These are phyloP conservation scores for Polyommatus iphigenia DNA, from an alignment of 2,888 invertebrate genomes.

Conservation along the genomic window DNA sequence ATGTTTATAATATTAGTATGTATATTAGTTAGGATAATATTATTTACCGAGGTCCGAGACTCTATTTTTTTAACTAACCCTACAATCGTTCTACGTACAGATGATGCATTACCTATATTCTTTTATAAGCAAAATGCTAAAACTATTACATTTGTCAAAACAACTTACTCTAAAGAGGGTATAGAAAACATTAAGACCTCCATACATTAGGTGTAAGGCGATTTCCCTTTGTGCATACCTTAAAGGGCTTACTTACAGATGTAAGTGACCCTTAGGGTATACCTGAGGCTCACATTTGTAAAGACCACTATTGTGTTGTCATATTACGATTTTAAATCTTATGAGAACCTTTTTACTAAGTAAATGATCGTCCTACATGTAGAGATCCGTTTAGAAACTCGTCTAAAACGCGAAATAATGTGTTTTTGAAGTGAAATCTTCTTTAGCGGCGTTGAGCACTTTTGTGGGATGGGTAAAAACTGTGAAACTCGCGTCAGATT, in stretches of 20 bases:
- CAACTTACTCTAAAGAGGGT: background rate
- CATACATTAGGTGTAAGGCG: conserved; percentile 23
- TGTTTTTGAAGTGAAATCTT: too few species aligned
- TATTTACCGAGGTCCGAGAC: too few species aligned
- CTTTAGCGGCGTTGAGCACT: too few species aligned
- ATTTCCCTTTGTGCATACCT: conserved; percentile 25
- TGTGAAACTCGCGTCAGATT: too few species aligned
- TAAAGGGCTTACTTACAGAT: background rate
- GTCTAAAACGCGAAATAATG: too few species aligned
- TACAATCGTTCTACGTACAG: background rate
- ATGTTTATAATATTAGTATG: too few species aligned
- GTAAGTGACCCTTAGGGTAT: background rate
- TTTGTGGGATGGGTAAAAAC: too few species aligned
- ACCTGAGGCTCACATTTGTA: too few species aligned
- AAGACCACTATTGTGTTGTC: background rate
- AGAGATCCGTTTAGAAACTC: too few species aligned
- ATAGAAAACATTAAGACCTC: conserved; percentile 6
- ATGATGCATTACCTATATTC: background rate
- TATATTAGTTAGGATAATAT: too few species aligned
- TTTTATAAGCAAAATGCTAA: background rate
- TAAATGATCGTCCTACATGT: background rate
- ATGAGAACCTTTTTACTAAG: background rate
- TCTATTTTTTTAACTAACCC: too few species aligned
- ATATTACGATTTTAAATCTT: background rate
- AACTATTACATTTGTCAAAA: conserved; percentile 3